These are phyloP conservation scores for Halichondria panicea DNA, from an alignment of 37 sponge, comb jelly and placozoan species.

Conservation along the genomic window DNA sequence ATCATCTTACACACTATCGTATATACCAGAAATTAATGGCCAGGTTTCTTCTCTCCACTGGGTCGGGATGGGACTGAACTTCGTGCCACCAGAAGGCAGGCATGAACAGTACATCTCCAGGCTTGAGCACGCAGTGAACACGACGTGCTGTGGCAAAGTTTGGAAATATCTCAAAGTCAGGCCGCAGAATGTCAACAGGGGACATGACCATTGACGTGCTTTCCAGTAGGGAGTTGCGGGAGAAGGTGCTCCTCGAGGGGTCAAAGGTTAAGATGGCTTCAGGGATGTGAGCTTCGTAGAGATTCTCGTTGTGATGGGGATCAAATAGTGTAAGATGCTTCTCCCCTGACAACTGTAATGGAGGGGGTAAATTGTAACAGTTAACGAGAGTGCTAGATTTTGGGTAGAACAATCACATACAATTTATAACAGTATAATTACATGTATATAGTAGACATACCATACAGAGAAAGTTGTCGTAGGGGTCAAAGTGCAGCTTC, in stretches of 20 bases:
- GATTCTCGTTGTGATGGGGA: slow-evolving; percentile 71
- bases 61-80: slow-evolving; percentile 76
- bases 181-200: slow-evolving; percentile 66
- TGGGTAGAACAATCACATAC: neutral
- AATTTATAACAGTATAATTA: neutral
- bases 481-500: slow-evolving; percentile 87
- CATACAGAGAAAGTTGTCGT: slow-evolving; percentile 82
- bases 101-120: slow-evolving; percentile 84
- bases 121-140: slow-evolving; percentile 41
- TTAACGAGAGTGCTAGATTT: neutral
- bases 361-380: neutral
- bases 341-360: slow-evolving; percentile 61
- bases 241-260: slow-evolving; percentile 25
- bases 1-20: too few species aligned
- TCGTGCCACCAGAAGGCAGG: slow-evolving; percentile 94
- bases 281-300: slow-evolving; percentile 81
- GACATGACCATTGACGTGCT: slow-evolving; percentile 91
- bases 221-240: slow-evolving; percentile 54
- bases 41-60: slow-evolving; percentile 59
- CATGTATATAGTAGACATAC: slow-evolving; percentile 20
- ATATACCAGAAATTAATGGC: slow-evolving; percentile 88
- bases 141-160: slow-evolving; percentile 31
- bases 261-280: slow-evolving; percentile 60
- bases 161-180: slow-evolving; percentile 71
- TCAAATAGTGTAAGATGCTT: slow-evolving; percentile 72